phyloP scores from a whole-genome alignment of 2,888 invertebrate genomes.

The Geotrupes spiniger region DNA sequence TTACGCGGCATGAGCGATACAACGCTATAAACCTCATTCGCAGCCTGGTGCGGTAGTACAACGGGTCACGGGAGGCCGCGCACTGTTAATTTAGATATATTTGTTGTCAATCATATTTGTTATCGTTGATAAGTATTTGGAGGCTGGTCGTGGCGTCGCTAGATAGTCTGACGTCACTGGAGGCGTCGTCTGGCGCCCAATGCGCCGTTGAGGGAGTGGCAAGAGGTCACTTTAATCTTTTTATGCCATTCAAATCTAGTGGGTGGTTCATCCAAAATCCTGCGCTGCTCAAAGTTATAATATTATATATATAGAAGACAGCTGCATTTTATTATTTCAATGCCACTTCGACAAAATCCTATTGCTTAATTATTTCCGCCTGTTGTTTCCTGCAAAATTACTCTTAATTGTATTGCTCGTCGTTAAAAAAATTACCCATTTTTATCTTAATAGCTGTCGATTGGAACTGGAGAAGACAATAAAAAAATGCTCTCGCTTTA shows the following conservation, averaged over 20 bases:
- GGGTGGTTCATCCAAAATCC: conserved; percentile 48
- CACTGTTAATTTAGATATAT: conserved; percentile 10
- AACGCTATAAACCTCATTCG: conserved; percentile 32
- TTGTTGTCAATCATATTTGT: conserved; percentile 33
- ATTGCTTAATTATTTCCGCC: conserved; percentile 2
- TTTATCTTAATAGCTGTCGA: too few species aligned
- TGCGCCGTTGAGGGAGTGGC: conserved; percentile 51
- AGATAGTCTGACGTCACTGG: conserved; percentile 49
- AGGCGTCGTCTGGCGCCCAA: conserved; percentile 49
- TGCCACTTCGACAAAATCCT: conserved; percentile 1
- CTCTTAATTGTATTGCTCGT: too few species aligned
- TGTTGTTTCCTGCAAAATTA: background rate
- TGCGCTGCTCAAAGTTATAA: conserved; percentile 40
- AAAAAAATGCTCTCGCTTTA: too few species aligned
- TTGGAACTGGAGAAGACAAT: too few species aligned
- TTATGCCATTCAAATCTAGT: conserved; percentile 51
- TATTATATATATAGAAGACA: conserved; percentile 10
- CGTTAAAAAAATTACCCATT: too few species aligned
- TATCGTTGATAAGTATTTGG: conserved; percentile 40
- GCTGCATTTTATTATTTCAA: conserved; percentile 3
- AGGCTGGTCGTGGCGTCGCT: conserved; percentile 46
- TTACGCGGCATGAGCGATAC: conserved; percentile 45
- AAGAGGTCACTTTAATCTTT: conserved; percentile 52
- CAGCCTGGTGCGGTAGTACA: conserved; percentile 15
- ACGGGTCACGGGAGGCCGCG: background rate